Conservation (phyloP, 2,888 invertebrate genomes). For the Anaspis maculata region DNA sequence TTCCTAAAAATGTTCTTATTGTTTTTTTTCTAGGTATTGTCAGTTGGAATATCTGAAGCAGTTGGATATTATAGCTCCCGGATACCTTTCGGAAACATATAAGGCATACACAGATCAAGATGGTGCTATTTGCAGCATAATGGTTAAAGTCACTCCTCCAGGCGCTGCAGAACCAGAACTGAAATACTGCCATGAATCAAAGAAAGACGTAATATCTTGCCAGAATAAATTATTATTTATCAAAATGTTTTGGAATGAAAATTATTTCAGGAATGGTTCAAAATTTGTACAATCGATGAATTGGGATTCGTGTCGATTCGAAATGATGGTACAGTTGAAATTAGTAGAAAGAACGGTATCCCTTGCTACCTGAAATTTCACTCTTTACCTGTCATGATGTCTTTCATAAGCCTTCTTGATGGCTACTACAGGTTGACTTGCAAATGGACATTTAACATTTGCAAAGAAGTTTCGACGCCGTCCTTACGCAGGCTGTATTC, state of each 20-base stretch:
- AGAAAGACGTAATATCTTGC: constrained; percentile 59
- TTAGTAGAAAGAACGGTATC: constrained; percentile 68
- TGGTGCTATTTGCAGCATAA: constrained; percentile 60
- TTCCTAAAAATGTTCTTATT: too few species aligned
- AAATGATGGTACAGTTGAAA: constrained; percentile 63
- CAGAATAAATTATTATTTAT: background rate
- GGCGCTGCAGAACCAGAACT: constrained; percentile 59
- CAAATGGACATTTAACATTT: constrained; percentile 88
- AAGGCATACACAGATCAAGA: constrained; percentile 58
- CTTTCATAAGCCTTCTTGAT: constrained; percentile 74
- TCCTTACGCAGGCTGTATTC: constrained; percentile 62
- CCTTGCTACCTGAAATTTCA: constrained; percentile 67
- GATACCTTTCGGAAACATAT: constrained; percentile 71
- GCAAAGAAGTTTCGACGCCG: constrained; percentile 73
- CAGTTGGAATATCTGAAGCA: constrained; percentile 77
- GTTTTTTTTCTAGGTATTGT: too few species aligned
- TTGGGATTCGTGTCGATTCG: constrained; percentile 73
- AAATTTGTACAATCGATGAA: constrained; percentile 74
- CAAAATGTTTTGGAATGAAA: background rate
- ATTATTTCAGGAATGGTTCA: constrained; percentile 54
- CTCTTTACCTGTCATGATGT: constrained; percentile 57
- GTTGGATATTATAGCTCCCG: constrained; percentile 70
- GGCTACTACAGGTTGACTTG: constrained; percentile 81
- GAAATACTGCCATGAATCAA: constrained; percentile 51
- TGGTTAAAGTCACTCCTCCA: constrained; percentile 56